Evolutionary conservation across 2,113 vertebrate genomes (phyloP).

Genomic region (Pardalotus punctatus): DNA sequence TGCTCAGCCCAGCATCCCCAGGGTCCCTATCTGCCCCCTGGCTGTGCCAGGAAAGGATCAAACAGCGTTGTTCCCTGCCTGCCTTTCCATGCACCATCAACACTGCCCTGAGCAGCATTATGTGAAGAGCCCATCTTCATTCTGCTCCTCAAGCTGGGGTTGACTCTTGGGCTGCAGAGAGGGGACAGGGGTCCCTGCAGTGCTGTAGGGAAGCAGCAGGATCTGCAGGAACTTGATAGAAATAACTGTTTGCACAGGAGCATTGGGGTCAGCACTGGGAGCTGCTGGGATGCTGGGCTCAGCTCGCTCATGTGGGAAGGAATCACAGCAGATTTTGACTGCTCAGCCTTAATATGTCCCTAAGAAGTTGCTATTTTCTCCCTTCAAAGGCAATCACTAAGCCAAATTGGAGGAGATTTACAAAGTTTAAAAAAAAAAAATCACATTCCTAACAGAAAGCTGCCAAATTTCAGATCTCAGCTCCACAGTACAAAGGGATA

Average conservation of each 20-base stretch:
- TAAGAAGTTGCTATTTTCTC: constrained; percentile 48
- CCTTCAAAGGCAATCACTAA: constrained; percentile 17
- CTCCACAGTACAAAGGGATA: background rate
- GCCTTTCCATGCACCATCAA: background rate
- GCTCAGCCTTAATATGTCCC: background rate
- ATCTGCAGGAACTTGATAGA: background rate
- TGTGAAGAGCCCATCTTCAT: background rate
- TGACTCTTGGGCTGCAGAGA: background rate
- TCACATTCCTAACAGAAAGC: background rate
- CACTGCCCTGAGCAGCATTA: background rate
- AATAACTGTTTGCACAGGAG: background rate
- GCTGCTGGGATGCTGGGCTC: background rate
- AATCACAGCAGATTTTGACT: constrained; percentile 3
- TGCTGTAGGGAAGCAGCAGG: background rate
- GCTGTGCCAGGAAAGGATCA: background rate
- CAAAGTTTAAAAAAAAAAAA: background rate
- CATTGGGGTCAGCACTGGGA: background rate
- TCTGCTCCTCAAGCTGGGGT: background rate
- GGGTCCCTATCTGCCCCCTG: background rate
- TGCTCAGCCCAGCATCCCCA: background rate
- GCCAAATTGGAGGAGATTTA: constrained; percentile 44
- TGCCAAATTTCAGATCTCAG: constrained; percentile 58
- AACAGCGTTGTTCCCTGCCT: background rate
- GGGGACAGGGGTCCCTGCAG: rapidly evolving
- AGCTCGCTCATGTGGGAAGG: background rate